These are phyloP conservation scores for Norana najaformis DNA, from an alignment of 2,888 invertebrate species.

Conservation along the genomic window DNA sequence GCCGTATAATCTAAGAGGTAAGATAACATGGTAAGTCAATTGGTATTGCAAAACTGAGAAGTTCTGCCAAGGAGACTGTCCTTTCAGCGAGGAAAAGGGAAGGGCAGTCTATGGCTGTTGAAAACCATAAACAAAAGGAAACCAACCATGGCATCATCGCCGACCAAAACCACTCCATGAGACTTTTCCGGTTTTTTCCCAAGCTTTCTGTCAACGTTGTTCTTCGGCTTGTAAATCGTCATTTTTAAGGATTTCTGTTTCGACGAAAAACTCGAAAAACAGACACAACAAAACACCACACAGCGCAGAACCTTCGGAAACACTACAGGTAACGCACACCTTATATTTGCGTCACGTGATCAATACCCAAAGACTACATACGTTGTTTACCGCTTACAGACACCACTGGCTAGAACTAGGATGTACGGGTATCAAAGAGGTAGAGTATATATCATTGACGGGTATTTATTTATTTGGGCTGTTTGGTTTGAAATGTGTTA, in stretches of 20 bases:
- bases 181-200: background rate
- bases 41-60: background rate
- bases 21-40: background rate
- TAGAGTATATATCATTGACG: background rate
- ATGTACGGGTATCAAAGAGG: too few relatives aligned
- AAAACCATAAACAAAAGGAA: background rate
- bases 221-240: constrained; percentile 19
- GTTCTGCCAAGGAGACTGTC: background rate
- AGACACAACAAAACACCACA: background rate
- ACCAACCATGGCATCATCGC: background rate
- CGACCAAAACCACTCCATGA: background rate
- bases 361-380: background rate
- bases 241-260: background rate
- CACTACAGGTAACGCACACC: constrained; percentile 3
- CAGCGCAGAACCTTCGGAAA: background rate
- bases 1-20: background rate
- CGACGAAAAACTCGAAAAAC: background rate
- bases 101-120: too few relatives aligned
- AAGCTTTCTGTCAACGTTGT: background rate
- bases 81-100: background rate
- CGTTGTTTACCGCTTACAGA: background rate
- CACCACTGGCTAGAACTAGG: background rate
- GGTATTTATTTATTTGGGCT: background rate
- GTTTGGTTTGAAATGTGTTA: background rate
- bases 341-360: background rate